Evolutionary conservation across 2,888 invertebrate species (phyloP).

Genomic region (Drosophila quinaria): DNA sequence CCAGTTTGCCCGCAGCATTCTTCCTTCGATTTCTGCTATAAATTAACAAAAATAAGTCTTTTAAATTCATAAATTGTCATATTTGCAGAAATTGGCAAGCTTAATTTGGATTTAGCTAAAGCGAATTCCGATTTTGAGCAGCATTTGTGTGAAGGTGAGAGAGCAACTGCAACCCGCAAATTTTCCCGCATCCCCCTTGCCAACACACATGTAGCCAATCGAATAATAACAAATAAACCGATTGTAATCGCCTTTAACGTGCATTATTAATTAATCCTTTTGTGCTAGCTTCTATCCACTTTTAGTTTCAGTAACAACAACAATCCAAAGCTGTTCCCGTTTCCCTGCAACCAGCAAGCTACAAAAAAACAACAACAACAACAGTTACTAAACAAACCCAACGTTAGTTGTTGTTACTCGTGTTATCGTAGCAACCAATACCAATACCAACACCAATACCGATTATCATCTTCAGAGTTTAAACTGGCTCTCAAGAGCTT

Average conservation of each 20-base stretch:
- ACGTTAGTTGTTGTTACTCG: slow-evolving; percentile 17
- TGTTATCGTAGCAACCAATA: slow-evolving; percentile 37
- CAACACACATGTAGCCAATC: slow-evolving; percentile 2
- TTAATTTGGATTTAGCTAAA: slow-evolving; percentile 78
- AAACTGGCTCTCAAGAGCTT: slow-evolving; percentile 33
- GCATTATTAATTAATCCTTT: slow-evolving; percentile 33
- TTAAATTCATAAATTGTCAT: slow-evolving; percentile 30
- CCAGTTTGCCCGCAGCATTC: slow-evolving; percentile 58
- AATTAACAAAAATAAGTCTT: slow-evolving; percentile 22
- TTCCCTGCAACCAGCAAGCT: slow-evolving; percentile 22
- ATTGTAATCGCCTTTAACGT: slow-evolving; percentile 26
- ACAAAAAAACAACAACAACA: slow-evolving; percentile 8
- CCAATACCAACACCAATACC: slow-evolving; percentile 13
- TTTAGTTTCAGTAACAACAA: slow-evolving; percentile 62
- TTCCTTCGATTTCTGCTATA: slow-evolving; percentile 17
- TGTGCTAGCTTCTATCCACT: slow-evolving; percentile 46
- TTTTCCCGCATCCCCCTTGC: background rate
- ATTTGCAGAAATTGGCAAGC: slow-evolving; percentile 77
- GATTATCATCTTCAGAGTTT: slow-evolving; percentile 20
- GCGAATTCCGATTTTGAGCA: slow-evolving; percentile 81
- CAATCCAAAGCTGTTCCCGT: slow-evolving; percentile 26
- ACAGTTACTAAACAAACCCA: slow-evolving; percentile 55
- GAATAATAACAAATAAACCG: slow-evolving; percentile 33
- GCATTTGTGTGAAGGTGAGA: slow-evolving; percentile 83
- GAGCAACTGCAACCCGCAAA: slow-evolving; percentile 4